Evolutionary conservation across 1,140 invertebrate species (phyloP), one percentile per base, ranked within the genome.

Genomic region (Nomia melanderi): DNA sequence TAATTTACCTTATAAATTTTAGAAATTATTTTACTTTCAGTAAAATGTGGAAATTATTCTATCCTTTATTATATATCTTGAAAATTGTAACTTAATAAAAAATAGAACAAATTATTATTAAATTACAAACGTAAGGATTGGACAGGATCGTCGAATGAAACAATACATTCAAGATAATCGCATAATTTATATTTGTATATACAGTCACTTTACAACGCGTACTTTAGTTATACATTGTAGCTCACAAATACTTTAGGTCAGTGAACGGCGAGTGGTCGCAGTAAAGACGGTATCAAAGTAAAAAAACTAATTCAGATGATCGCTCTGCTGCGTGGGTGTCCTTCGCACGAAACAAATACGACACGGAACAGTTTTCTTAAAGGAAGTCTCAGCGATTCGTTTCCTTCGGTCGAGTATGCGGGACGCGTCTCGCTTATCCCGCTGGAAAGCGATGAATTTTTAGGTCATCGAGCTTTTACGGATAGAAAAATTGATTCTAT

Each of bases 161-260:
- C 23, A 27, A 11, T 25, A 2, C 1, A 17, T 25, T 70, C 66
- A 60, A 76, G 64, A 29, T 85, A 85, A 88, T 92, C 87, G 89
- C 89, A 91, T 91, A 92, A 90, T 91, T 92, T 90, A 89, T 92
- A 89, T 91, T 90, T 91, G 84, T 92, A 91, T 90, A 91, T 92
- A 92, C 91, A 92, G 86, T 92, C 89, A 92, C 89, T 92, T 92
- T 92, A 92, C 91, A 92, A 91, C 82, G 88, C 89, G 87, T 85
- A 88, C 88, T 69, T 73, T 88, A 86, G 83, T 88, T 88, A 88
- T 84, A 88, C 84, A 87, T 71, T 88, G 62, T 87, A 86, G 83
- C 86, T 89, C 77, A 76, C 73, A 47, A 81, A 86, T 83, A 84
- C 63, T 79, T 84, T 85, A 85, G 88, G 82, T 86, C 83, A 88